Conservation (phyloP, 30 jellyfish, hydroid and myxozoan genomes). For the Hydractinia symbiolongicarpus region DNA sequence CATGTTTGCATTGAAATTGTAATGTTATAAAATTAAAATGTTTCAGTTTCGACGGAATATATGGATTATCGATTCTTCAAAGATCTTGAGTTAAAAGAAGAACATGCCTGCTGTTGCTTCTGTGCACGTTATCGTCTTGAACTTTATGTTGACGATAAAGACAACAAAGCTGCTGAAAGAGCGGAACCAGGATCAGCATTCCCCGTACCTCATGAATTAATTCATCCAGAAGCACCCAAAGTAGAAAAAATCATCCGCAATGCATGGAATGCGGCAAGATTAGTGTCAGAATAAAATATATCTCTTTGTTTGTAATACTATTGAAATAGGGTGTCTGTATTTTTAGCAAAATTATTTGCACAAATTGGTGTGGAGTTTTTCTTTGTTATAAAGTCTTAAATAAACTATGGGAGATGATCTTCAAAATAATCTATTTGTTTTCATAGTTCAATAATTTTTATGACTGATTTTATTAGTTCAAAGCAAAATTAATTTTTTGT, state of each 20-base stretch:
- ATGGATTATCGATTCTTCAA: slow-evolving; percentile 98
- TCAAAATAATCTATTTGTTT: not conserved
- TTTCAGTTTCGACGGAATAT: slow-evolving; percentile 90
- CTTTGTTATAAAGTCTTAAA: not conserved
- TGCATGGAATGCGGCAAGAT: slow-evolving; percentile 94
- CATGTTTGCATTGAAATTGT: not conserved
- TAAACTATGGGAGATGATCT: not conserved
- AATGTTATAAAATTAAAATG: not conserved
- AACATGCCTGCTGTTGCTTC: slow-evolving; percentile 77
- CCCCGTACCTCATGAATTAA: slow-evolving; percentile 79
- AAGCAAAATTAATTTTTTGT: too few relatives aligned
- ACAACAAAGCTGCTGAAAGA: slow-evolving; percentile 71
- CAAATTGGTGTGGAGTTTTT: not conserved
- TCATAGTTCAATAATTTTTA: not conserved
- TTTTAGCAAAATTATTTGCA: not conserved
- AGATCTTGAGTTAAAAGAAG: slow-evolving; percentile 88
- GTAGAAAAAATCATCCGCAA: slow-evolving; percentile 87
- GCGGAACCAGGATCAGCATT: slow-evolving; percentile 60
- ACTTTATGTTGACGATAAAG: slow-evolving; percentile 92
- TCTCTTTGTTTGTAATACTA: not conserved
- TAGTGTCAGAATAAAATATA: slow-evolving; percentile 64
- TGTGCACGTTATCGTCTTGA: slow-evolving; percentile 74
- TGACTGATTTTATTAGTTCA: not conserved
- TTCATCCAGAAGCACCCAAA: slow-evolving; percentile 91
- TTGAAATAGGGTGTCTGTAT: not conserved